A percentile compares a stretch with the other conserved stretches of the same genome.
These are phyloP conservation scores for Chionodraco myersi DNA, from an alignment of 2,113 vertebrate species.

Conservation along the genomic window DNA sequence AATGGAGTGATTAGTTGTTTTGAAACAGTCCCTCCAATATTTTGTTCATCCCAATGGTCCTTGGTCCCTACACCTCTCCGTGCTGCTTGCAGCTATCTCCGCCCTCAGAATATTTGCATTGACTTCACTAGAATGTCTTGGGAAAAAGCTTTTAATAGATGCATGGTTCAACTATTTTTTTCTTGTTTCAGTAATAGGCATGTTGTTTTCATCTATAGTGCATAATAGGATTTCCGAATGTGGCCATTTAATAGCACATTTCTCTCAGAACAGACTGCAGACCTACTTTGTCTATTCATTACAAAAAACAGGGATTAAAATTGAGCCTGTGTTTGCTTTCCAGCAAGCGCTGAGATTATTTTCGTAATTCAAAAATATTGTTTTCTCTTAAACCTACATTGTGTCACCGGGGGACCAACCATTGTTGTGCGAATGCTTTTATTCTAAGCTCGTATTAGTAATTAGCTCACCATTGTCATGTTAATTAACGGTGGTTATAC, in stretches of 20 bases:
- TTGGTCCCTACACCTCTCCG: conserved; percentile 9
- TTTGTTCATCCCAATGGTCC: conserved; percentile 49
- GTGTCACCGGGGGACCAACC: conserved; percentile 34
- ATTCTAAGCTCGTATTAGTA: conserved; percentile 59
- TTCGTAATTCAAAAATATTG: conserved; percentile 54
- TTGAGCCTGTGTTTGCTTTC: conserved; percentile 60
- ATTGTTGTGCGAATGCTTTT: conserved; percentile 62
- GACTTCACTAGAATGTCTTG: conserved; percentile 77
- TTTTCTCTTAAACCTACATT: conserved; percentile 45
- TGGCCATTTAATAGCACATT: conserved; percentile 63
- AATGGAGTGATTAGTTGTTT: conserved; percentile 30
- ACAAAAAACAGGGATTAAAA: conserved; percentile 67
- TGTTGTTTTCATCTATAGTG: conserved; percentile 68
- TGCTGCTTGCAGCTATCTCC: conserved; percentile 19
- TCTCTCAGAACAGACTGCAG: conserved; percentile 49
- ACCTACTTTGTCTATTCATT: conserved; percentile 58
- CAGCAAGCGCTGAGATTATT: conserved; percentile 62
- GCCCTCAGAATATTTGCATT: conserved; percentile 63
- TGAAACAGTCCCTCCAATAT: conserved; percentile 39
- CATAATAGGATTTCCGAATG: conserved; percentile 72
- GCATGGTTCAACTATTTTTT: conserved; percentile 58
- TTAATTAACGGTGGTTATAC: conserved; percentile 57
- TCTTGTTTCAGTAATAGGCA: conserved; percentile 50
- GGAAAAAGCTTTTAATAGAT: conserved; percentile 78
- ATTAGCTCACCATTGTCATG: conserved; percentile 67